These are phyloP conservation scores for Sebastes dallii DNA, from an alignment of 2,797 vertebrate genomes.

Conservation along the genomic window DNA sequence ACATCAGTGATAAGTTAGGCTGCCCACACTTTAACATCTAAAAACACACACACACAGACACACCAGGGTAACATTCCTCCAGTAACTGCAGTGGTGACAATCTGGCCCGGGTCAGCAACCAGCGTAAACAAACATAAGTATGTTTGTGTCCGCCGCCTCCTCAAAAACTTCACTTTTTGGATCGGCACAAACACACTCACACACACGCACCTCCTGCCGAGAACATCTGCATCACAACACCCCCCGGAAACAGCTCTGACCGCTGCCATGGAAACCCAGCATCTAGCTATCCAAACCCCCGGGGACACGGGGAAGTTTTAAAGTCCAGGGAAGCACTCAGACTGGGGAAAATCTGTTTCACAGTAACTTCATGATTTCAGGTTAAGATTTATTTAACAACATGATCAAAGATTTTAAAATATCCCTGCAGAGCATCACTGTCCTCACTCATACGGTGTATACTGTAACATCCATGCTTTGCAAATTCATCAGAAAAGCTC, in stretches of 20 bases:
- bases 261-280: slow-evolving; percentile 74
- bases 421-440: neutral
- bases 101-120: slow-evolving; percentile 61
- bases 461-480: neutral
- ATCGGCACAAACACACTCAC: slow-evolving; percentile 38
- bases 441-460: neutral
- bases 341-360: slow-evolving; percentile 21
- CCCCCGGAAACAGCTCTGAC: slow-evolving; percentile 61
- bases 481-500: neutral
- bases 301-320: slow-evolving; percentile 8
- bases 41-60: slow-evolving; percentile 1
- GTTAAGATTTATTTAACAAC: slow-evolving; percentile 8
- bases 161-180: slow-evolving; percentile 54
- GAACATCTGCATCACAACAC: slow-evolving; percentile 82
- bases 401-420: slow-evolving; percentile 3
- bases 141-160: slow-evolving; percentile 56
- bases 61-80: slow-evolving; percentile 69
- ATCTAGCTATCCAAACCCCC: slow-evolving; percentile 45
- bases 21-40: neutral
- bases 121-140: slow-evolving; percentile 68
- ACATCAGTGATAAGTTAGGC: neutral
- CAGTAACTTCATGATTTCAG: slow-evolving; percentile 9
- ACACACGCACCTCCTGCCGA: slow-evolving; percentile 65
- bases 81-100: slow-evolving; percentile 73
- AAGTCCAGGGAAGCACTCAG: slow-evolving; percentile 33